These are phyloP conservation scores for Dreissena rostriformis DNA, from an alignment of 1,140 invertebrate genomes.

Conservation along the genomic window DNA sequence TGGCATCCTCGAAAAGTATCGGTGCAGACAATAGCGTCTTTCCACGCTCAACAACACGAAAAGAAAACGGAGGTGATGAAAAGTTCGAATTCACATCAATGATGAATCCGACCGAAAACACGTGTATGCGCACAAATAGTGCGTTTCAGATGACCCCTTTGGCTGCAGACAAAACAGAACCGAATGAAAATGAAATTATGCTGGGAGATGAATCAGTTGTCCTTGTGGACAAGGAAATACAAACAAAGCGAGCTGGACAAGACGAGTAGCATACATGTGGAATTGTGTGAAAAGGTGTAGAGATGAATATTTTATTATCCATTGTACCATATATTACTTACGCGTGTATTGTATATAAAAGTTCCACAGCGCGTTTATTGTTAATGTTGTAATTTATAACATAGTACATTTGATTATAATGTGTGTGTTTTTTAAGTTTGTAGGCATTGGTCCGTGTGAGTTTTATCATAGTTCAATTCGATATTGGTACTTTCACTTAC, in stretches of 20 bases:
- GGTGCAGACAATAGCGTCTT: conserved; percentile 96
- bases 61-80: conserved; percentile 47
- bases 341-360: too few relatives aligned
- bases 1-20: conserved; percentile 79
- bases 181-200: conserved; percentile 20
- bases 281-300: too few relatives aligned
- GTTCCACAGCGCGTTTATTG: too few relatives aligned
- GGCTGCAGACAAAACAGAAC: conserved; percentile 21
- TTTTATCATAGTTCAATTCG: too few relatives aligned
- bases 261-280: conserved; percentile 14
- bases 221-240: conserved; percentile 62
- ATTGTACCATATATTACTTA: too few relatives aligned
- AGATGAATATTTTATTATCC: too few relatives aligned
- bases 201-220: conserved; percentile 11
- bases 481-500: too few relatives aligned
- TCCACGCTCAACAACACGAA: conserved; percentile 80
- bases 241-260: conserved; percentile 53
- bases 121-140: conserved; percentile 38
- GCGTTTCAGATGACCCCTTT: conserved; percentile 16
- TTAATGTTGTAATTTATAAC: too few relatives aligned
- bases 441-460: too few relatives aligned
- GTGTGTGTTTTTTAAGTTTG: too few relatives aligned
- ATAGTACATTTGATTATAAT: too few relatives aligned
- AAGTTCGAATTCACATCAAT: conserved; percentile 59
- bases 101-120: conserved; percentile 51